phyloP scores from a whole-genome alignment of 1,140 invertebrate species.

The Eurosta solidaginis region DNA sequence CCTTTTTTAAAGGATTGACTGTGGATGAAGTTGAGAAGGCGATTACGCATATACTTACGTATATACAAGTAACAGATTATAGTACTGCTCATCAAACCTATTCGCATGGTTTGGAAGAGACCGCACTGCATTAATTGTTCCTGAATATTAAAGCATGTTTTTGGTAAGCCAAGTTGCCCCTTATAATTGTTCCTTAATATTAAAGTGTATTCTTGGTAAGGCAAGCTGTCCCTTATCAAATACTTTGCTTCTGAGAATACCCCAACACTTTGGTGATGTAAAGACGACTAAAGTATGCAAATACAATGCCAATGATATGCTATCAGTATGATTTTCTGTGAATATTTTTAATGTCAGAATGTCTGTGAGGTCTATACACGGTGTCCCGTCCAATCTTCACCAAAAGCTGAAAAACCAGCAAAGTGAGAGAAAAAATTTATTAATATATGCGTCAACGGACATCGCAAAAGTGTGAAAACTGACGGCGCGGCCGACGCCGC shows the following conservation, averaged over 20 bases:
- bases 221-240: constrained; percentile 79
- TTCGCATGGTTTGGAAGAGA: constrained; percentile 83
- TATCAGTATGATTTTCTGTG: constrained; percentile 67
- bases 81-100: constrained; percentile 59
- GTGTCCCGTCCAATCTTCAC: too few relatives aligned
- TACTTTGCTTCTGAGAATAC: constrained; percentile 72
- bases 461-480: too few relatives aligned
- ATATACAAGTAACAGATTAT: too few relatives aligned
- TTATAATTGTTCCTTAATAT: too few relatives aligned
- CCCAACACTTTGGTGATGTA: constrained; percentile 85
- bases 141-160: constrained; percentile 91
- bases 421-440: too few relatives aligned
- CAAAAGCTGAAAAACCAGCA: too few relatives aligned
- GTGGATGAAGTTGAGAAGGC: constrained; percentile 37
- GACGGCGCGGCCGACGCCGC: too few relatives aligned
- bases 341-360: too few relatives aligned
- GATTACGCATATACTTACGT: neutral
- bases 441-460: too few relatives aligned
- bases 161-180: constrained; percentile 81
- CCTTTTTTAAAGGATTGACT: constrained; percentile 78
- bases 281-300: constrained; percentile 88
- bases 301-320: constrained; percentile 73
- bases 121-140: constrained; percentile 84
- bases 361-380: too few relatives aligned
- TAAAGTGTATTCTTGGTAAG: constrained; percentile 85